These are phyloP conservation scores for Corythaixoides concolor DNA, from an alignment of 2,113 vertebrate genomes.

Conservation along the genomic window DNA sequence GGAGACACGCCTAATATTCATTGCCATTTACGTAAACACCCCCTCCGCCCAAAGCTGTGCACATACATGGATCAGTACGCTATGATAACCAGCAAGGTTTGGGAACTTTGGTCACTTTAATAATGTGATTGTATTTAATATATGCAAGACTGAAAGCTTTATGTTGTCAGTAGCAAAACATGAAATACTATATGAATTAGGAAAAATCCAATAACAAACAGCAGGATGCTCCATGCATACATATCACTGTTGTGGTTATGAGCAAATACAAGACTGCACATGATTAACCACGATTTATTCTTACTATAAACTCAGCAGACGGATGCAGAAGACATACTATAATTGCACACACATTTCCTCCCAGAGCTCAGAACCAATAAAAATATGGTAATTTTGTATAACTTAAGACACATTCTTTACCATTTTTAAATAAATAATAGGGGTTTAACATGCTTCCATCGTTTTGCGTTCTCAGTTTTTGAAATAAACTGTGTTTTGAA, in stretches of 20 bases:
- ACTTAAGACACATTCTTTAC: conserved; percentile 52
- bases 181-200: conserved; percentile 49
- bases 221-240: conserved; percentile 54
- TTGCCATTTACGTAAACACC: neutral
- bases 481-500: conserved; percentile 34
- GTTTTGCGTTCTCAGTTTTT: conserved; percentile 40
- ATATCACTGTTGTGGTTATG: conserved; percentile 61
- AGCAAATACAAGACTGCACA: conserved; percentile 55
- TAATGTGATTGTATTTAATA: conserved; percentile 20
- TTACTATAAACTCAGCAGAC: conserved; percentile 52
- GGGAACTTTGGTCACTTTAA: conserved; percentile 3
- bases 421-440: conserved; percentile 56
- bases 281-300: conserved; percentile 72
- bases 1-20: neutral
- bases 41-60: neutral
- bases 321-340: conserved; percentile 37
- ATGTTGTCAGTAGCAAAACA: conserved; percentile 38
- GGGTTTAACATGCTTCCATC: conserved; percentile 5
- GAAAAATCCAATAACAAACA: conserved; percentile 67
- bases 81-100: neutral
- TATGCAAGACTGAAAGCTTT: conserved; percentile 31
- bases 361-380: conserved; percentile 41
- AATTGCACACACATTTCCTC: conserved; percentile 55
- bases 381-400: conserved; percentile 43
- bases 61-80: neutral